A percentile compares a stretch with the other conserved stretches of the same genome.
Evolutionary conservation across 1,140 invertebrate genomes (phyloP).

Genomic region (Drosophila quadrilineata): DNA sequence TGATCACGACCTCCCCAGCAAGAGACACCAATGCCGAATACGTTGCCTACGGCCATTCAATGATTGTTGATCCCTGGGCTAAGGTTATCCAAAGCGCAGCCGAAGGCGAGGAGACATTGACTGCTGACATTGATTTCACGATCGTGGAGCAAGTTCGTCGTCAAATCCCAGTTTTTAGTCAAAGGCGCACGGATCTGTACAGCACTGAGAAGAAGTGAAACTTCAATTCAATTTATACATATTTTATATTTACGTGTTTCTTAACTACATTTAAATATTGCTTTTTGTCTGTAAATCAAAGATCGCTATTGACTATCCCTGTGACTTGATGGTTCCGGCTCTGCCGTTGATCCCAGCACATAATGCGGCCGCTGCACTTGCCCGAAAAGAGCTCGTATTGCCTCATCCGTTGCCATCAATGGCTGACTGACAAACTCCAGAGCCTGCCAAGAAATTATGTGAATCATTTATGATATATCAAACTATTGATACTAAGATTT

Average conservation of each 20-base stretch:
- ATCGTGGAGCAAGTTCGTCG: slow-evolving; percentile 88
- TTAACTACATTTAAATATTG: slow-evolving; percentile 29
- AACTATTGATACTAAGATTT: neutral
- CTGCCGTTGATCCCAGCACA: slow-evolving; percentile 9
- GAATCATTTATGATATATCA: neutral
- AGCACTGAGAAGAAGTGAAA: slow-evolving; percentile 82
- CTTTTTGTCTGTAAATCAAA: slow-evolving; percentile 13
- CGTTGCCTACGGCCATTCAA: slow-evolving; percentile 94
- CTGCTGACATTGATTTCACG: slow-evolving; percentile 89
- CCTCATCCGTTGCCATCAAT: slow-evolving; percentile 76
- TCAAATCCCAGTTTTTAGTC: slow-evolving; percentile 90
- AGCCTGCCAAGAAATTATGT: slow-evolving; percentile 39
- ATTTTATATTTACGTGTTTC: slow-evolving; percentile 29
- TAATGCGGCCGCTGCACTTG: slow-evolving; percentile 67
- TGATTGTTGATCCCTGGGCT: slow-evolving; percentile 94
- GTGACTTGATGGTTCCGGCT: neutral
- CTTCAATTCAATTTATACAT: neutral
- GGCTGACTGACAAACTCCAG: slow-evolving; percentile 75
- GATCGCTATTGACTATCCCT: slow-evolving; percentile 32
- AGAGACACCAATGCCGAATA: slow-evolving; percentile 88
- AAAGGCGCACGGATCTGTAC: slow-evolving; percentile 92
- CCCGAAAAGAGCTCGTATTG: slow-evolving; percentile 72
- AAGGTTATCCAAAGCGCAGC: slow-evolving; percentile 87
- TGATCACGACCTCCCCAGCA: slow-evolving; percentile 89
- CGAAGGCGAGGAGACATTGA: slow-evolving; percentile 87